phyloP scores from a whole-genome alignment of 2,797 vertebrate species.

The Bucorvus abyssinicus region DNA sequence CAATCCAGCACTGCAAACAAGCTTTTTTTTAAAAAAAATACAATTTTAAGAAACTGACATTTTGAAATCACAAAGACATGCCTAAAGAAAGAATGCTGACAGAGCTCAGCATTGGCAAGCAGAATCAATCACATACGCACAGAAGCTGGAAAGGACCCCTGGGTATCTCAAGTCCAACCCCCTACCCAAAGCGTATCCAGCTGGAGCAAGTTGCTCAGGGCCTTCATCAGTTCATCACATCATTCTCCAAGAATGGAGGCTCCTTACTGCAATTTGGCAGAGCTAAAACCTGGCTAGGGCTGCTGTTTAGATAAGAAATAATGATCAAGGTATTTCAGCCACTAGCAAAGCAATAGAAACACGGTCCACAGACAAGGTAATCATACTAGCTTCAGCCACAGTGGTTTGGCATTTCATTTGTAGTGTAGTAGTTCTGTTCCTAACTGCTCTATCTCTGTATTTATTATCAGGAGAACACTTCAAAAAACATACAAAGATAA shows the following conservation, averaged over 20 bases:
- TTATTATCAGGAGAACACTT: background rate
- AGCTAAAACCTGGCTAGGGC: background rate
- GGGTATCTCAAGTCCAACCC: background rate
- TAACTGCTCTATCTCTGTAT: background rate
- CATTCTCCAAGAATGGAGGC: background rate
- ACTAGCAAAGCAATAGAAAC: background rate
- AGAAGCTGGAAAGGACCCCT: background rate
- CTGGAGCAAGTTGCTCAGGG: background rate
- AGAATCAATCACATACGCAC: background rate
- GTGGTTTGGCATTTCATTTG: background rate
- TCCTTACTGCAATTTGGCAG: background rate
- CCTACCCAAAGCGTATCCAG: background rate
- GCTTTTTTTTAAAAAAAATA: background rate
- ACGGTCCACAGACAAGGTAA: background rate
- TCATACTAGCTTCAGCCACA: accelerated
- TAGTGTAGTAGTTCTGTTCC: background rate
- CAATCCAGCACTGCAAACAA: background rate
- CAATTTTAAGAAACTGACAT: background rate
- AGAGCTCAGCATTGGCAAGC: accelerated
- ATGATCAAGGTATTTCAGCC: background rate
- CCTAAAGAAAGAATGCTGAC: background rate
- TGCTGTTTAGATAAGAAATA: background rate
- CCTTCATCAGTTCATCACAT: too few species aligned
- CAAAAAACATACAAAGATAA: background rate
- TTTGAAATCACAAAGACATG: background rate